Conservation (phyloP, 2,113 vertebrate genomes). For the Thunnus thynnus region DNA sequence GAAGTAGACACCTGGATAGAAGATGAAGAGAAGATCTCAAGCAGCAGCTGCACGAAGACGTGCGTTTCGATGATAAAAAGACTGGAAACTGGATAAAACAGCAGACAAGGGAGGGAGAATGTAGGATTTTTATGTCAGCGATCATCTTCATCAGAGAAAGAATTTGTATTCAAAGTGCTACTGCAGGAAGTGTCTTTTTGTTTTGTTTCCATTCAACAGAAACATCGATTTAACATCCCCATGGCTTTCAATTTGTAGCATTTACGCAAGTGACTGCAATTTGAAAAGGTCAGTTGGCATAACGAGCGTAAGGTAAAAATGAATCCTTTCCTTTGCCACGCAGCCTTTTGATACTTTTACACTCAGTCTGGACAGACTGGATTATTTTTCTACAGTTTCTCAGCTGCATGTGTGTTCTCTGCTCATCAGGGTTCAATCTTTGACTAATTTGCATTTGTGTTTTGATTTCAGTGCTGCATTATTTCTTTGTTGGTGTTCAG, state of each 20-base stretch:
- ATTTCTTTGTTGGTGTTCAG: not conserved
- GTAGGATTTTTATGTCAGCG: not conserved
- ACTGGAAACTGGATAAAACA: slow-evolving; percentile 13
- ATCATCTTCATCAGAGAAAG: slow-evolving; percentile 14
- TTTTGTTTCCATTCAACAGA: slow-evolving; percentile 26
- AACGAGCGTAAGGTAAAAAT: not conserved
- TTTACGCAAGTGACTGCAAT: slow-evolving; percentile 28
- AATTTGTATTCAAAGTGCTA: slow-evolving; percentile 24
- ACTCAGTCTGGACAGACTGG: slow-evolving; percentile 11
- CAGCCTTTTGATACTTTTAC: slow-evolving; percentile 29
- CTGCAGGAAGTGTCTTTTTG: slow-evolving; percentile 24
- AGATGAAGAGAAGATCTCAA: not conserved
- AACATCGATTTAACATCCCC: slow-evolving; percentile 13
- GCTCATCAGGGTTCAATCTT: slow-evolving; percentile 2
- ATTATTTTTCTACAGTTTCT: slow-evolving; percentile 45
- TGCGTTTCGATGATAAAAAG: not conserved
- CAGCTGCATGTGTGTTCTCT: not conserved
- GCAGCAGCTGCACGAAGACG: not conserved
- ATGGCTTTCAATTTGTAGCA: slow-evolving; percentile 47
- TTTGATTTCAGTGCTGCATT: slow-evolving; percentile 15
- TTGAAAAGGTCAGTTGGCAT: not conserved
- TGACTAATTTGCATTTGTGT: slow-evolving; percentile 16
- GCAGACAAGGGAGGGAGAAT: not conserved
- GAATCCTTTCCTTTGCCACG: not conserved
- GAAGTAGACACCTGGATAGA: not conserved